Evolutionary conservation across 2,797 vertebrate species (phyloP).

Genomic region (Calcarius lapponicus): DNA sequence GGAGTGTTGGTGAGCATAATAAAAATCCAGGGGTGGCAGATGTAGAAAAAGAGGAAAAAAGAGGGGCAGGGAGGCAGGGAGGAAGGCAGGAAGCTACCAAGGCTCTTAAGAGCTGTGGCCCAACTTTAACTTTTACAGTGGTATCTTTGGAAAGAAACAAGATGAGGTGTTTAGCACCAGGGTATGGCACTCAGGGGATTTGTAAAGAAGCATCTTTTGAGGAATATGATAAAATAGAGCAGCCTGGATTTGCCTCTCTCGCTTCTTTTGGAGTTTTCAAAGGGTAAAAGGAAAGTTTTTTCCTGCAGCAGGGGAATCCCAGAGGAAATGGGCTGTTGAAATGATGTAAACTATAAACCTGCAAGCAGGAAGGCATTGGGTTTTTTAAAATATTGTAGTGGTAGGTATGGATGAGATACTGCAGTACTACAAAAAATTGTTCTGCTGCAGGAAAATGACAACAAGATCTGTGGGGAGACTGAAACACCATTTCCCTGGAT

Average conservation of each 20-base stretch:
- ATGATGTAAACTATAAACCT: neutral
- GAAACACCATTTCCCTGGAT: neutral
- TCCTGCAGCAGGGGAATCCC: neutral
- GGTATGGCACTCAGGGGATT: neutral
- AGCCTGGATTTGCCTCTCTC: neutral
- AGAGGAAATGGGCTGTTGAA: neutral
- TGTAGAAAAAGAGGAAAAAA: neutral
- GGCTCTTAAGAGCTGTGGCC: neutral
- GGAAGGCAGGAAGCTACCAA: neutral
- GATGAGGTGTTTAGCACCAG: neutral
- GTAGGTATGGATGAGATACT: neutral
- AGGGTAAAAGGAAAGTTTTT: neutral
- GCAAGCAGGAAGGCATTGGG: neutral
- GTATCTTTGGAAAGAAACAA: neutral
- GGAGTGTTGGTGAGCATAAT: neutral
- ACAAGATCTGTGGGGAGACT: neutral
- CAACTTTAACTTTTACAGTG: accelerated
- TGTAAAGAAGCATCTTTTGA: neutral
- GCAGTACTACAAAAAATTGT: neutral
- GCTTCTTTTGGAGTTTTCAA: neutral
- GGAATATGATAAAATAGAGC: neutral
- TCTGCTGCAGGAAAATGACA: neutral
- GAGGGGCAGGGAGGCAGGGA: neutral
- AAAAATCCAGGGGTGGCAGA: neutral
- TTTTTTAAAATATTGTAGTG: neutral